A percentile compares a stretch with the other conserved stretches of the same genome.
phyloP scores from a whole-genome alignment of 2,113 vertebrate species.

The Pedionomus torquatus region DNA sequence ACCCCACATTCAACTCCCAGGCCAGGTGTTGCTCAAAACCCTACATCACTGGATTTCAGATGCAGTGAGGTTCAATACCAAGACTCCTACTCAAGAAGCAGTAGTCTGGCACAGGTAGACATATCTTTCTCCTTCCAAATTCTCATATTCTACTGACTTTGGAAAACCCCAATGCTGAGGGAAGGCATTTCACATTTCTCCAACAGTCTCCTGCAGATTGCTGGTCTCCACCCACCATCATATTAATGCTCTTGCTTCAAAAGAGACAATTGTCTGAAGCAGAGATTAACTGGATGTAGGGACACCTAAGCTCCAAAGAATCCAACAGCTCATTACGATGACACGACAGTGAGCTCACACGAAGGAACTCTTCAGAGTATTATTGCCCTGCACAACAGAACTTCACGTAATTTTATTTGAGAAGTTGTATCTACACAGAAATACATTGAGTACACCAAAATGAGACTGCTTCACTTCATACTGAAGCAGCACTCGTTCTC shows the following conservation, averaged over 20 bases:
- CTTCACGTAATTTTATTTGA: slow-evolving; percentile 39
- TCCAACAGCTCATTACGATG: neutral
- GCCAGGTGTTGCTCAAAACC: neutral
- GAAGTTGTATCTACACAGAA: slow-evolving; percentile 12
- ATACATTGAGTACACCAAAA: neutral
- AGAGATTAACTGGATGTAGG: neutral
- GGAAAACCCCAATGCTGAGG: neutral
- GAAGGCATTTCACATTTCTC: neutral
- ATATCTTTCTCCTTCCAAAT: neutral
- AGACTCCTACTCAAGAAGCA: neutral
- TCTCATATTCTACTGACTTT: neutral
- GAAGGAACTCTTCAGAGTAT: neutral
- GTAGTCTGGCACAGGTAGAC: too few relatives aligned
- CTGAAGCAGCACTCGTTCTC: neutral
- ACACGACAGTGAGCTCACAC: neutral
- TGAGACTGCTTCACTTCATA: neutral
- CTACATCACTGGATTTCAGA: neutral
- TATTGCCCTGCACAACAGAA: slow-evolving; percentile 59
- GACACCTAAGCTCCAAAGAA: neutral
- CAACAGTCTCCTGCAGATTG: neutral
- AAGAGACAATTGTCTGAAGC: neutral
- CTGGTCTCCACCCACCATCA: neutral
- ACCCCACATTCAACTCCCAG: neutral
- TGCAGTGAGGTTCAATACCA: neutral
- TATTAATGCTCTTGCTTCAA: neutral